Base-by-base conservation (phyloP, 1,140 invertebrate species). In the Zaprionus africanus region DNA sequence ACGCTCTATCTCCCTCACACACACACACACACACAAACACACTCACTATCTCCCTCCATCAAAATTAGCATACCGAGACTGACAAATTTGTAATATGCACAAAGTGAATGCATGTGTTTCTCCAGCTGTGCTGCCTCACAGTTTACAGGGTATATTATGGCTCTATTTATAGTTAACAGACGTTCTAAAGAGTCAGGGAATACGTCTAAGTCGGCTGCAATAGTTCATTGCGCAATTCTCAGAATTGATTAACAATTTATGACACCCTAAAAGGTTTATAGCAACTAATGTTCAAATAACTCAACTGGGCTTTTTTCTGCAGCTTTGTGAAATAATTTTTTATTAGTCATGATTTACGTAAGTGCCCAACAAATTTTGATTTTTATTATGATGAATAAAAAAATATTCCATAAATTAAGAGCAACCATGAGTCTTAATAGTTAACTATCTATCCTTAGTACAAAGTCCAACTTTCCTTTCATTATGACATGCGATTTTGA, bases 31-130 rank as follows among this genome's bases (percentile, higher is more conserved):
- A 5, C 26, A 26, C 6, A 26, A 9, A 43, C 41, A 19, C 61
- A 41, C 38, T 15, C 12, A 28, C 12, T 13, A 24, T 36, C 28
- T 36, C 4, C 4, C n/a, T 43, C 59, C 3, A 17, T 19, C n/a
- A 12, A 66, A 72, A 76, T 76, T 73, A 66, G 38, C 74, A 76
- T 66, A 76, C 26, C 13, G n/a, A 46, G 41, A 17, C 56, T 12
- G 41, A 12, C 24, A 56, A 61, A 46, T 46, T 46, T 46, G 17
- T 46, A n/a, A 17, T 28, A 22, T 24, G 12, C 7, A 11, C 17
- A 13, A 49, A 22, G n/a, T 49, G 17, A 49, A 19, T 49, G 17
- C 12, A 51, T 51, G 19, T 13, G 3, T 51, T 24, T 4, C 12
- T 19, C 12, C 11, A 13, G 22, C 7, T 46, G 41, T 46, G 41